Evolutionary conservation across 2,888 invertebrate genomes (phyloP).

Genomic region (Polylopha cassiicola): DNA sequence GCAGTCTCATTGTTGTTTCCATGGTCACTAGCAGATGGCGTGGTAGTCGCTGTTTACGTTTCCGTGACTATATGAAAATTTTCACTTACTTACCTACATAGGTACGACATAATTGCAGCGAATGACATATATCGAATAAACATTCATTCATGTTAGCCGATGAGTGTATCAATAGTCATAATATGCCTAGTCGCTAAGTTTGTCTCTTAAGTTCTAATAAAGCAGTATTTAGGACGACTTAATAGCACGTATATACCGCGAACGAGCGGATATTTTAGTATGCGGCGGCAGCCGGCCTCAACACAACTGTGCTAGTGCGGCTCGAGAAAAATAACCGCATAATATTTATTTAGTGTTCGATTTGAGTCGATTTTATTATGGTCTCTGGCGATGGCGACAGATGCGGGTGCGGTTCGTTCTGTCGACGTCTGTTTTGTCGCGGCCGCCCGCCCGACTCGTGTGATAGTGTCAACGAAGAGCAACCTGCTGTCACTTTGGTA

Average conservation of each 20-base stretch:
- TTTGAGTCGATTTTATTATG: slow-evolving; percentile 26
- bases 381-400: slow-evolving; percentile 38
- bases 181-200: slow-evolving; percentile 6
- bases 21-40: background rate
- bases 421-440: slow-evolving; percentile 60
- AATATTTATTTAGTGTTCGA: too few relatives aligned
- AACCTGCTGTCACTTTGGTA: slow-evolving; percentile 50
- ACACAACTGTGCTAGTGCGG: slow-evolving; percentile 31
- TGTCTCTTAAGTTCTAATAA: background rate
- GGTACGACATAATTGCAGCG: background rate
- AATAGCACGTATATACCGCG: too few relatives aligned
- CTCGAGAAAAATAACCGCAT: too few relatives aligned
- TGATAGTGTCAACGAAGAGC: slow-evolving; percentile 27
- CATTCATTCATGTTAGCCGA: too few relatives aligned
- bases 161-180: too few relatives aligned
- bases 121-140: too few relatives aligned
- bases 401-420: slow-evolving; percentile 58
- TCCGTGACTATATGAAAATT: too few relatives aligned
- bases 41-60: background rate
- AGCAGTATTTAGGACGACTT: slow-evolving; percentile 1
- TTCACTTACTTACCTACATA: background rate
- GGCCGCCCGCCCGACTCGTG: slow-evolving; percentile 35
- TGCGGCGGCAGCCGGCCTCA: slow-evolving; percentile 39
- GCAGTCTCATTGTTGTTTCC: background rate
- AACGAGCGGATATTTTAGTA: slow-evolving; percentile 51